Evolutionary conservation across 2,113 vertebrate genomes (phyloP), one percentile per base, ranked within the genome.

Genomic region (Excalfactoria chinensis): DNA sequence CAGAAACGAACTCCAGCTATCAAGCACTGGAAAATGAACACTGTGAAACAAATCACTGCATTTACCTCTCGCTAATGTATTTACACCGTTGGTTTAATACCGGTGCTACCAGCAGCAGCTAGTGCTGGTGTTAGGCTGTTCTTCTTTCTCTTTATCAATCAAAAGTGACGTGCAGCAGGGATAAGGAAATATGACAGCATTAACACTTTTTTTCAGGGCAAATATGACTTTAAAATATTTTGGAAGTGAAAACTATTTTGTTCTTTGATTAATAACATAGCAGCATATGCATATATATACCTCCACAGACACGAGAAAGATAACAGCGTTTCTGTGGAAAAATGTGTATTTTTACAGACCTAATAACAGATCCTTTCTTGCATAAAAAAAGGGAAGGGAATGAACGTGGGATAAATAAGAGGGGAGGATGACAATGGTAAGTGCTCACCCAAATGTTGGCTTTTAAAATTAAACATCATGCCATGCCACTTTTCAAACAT

Each of bases 151-250:
- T 59, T 86, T 86, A 95, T 64, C 79, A 41, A 23, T 71, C 53
- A 88, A 40, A 84, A 90, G 55, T 72, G 35, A 86, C 68, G 62
- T 15, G 20, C 55, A n/a, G 28, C 49, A 59, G 35, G 41, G 49
- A 73, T 72, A 91, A 87, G 21, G 41, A 79, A 91, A 80, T n/a
- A 62, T 78, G 80, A 91, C 89, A 93, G 90, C 68, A 85, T 68
- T 86, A 93, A 86, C 49, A 44, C 56, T 72, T 64, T 46, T 48
- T 95, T 89, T 89, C 81, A 76, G 86, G 86, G 75, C 76, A 94
- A 95, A 96, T 77, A 73, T 66, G 56, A 71, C 91, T 95, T 91
- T 82, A 95, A 94, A 94, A 91, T 73, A 17, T 88, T 95, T 37
- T 68, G 49, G 64, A 86, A 89, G 68, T 66, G 25, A 87, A 90